These are phyloP conservation scores for Stegastes partitus DNA, from an alignment of 2,113 vertebrate genomes.

Conservation along the genomic window DNA sequence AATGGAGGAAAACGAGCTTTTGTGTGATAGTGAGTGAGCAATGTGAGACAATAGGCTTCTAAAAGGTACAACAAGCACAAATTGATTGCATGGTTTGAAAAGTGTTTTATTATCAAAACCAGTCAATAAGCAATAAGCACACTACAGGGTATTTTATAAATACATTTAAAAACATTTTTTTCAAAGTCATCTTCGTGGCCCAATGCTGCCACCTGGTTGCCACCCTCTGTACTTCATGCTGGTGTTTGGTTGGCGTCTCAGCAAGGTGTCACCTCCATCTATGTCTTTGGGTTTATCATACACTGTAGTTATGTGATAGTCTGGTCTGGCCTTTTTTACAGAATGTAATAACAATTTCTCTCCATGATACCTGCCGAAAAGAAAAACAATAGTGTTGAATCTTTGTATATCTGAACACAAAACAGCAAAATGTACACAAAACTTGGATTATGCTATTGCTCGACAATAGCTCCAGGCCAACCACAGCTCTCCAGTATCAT, in stretches of 20 bases:
- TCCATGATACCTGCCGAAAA: slow-evolving; percentile 91
- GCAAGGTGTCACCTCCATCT: slow-evolving; percentile 87
- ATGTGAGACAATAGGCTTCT: not conserved
- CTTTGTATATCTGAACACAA: too few relatives aligned
- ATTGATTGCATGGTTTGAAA: not conserved
- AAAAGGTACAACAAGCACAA: not conserved
- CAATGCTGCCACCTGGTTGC: slow-evolving; percentile 70
- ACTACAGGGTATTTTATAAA: not conserved
- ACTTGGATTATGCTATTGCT: too few relatives aligned
- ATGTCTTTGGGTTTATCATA: slow-evolving; percentile 91
- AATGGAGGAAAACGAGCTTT: not conserved
- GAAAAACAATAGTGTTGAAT: not conserved
- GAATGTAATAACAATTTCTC: slow-evolving; percentile 89
- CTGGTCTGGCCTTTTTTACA: slow-evolving; percentile 83
- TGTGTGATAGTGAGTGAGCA: not conserved
- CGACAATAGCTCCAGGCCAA: too few relatives aligned
- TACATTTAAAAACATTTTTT: not conserved
- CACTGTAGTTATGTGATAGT: slow-evolving; percentile 89
- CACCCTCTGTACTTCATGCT: slow-evolving; percentile 92
- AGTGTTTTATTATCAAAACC: slow-evolving; percentile 35
- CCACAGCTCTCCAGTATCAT: too few relatives aligned
- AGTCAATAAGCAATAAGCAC: not conserved
- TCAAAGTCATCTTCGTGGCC: slow-evolving; percentile 59
- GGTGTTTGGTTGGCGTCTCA: slow-evolving; percentile 89
- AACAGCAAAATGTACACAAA: too few relatives aligned